These are phyloP conservation scores for Noctuana brunneofusca DNA, from an alignment of 2,888 invertebrate species.

Conservation along the genomic window DNA sequence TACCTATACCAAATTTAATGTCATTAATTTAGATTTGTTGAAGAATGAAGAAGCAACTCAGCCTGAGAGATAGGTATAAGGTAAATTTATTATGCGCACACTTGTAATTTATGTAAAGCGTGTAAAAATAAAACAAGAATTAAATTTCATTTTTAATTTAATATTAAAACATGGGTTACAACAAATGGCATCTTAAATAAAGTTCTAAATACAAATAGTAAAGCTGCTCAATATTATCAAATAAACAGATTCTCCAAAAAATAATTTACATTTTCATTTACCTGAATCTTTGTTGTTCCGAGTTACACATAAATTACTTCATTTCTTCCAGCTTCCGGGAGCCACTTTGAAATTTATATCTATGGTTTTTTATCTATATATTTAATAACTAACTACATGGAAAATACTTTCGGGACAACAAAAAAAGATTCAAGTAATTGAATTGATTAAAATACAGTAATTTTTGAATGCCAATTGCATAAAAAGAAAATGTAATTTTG, in stretches of 20 bases:
- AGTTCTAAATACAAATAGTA: conserved; percentile 76
- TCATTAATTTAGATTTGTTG: too few relatives aligned
- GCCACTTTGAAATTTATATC: neutral
- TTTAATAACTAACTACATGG: neutral
- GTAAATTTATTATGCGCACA: too few relatives aligned
- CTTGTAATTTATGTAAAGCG: too few relatives aligned
- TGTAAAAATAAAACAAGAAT: conserved; percentile 48
- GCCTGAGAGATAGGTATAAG: too few relatives aligned
- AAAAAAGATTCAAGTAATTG: conserved; percentile 39
- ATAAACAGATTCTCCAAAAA: conserved; percentile 48
- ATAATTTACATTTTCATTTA: conserved; percentile 26
- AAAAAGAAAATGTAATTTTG: conserved; percentile 57
- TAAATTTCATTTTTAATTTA: conserved; percentile 76
- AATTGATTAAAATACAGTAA: conserved; percentile 35
- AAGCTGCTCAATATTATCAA: conserved; percentile 73
- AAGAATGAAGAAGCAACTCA: too few relatives aligned
- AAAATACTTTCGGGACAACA: conserved; percentile 4
- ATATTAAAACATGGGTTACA: conserved; percentile 82
- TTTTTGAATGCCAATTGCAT: conserved; percentile 55
- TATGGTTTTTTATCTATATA: too few relatives aligned
- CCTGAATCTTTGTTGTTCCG: conserved; percentile 12
- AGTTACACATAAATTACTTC: neutral
- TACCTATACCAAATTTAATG: too few relatives aligned
- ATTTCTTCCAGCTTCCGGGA: neutral
- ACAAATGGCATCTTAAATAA: conserved; percentile 80